These are phyloP conservation scores for Nesoenas mayeri DNA, from an alignment of 2,113 vertebrate genomes.

Conservation along the genomic window DNA sequence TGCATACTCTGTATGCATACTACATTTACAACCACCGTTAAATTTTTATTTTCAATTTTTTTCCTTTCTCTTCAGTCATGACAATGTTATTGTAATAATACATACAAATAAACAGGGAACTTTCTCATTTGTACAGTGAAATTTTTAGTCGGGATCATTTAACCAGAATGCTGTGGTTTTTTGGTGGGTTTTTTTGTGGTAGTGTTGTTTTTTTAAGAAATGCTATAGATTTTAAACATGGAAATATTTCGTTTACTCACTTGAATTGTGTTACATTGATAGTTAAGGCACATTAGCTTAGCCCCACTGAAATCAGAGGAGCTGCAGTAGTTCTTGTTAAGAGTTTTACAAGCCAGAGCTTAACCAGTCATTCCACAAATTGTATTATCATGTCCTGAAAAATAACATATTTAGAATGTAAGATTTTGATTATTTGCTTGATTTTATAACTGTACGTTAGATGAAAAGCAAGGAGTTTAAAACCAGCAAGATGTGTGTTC, in stretches of 20 bases:
- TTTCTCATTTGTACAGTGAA: not conserved
- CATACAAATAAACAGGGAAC: not conserved
- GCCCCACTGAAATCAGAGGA: not conserved
- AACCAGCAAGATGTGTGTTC: not conserved
- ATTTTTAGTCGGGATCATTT: not conserved
- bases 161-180: not conserved
- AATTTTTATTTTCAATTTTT: not conserved
- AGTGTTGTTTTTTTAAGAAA: not conserved
- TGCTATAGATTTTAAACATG: not conserved
- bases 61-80: not conserved
- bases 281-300: not conserved
- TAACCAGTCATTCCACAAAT: not conserved
- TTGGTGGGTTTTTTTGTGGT: too few relatives aligned
- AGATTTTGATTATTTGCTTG: not conserved
- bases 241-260: not conserved
- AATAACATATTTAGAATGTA: not conserved
- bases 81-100: not conserved
- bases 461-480: not conserved
- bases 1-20: not conserved
- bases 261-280: not conserved
- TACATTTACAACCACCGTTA: not conserved
- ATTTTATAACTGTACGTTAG: not conserved
- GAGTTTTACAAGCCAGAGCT: not conserved
- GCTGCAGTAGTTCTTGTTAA: not conserved
- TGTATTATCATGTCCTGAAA: not conserved